Evolutionary conservation across 2,113 vertebrate genomes (phyloP).

Genomic region (Grus americana): DNA sequence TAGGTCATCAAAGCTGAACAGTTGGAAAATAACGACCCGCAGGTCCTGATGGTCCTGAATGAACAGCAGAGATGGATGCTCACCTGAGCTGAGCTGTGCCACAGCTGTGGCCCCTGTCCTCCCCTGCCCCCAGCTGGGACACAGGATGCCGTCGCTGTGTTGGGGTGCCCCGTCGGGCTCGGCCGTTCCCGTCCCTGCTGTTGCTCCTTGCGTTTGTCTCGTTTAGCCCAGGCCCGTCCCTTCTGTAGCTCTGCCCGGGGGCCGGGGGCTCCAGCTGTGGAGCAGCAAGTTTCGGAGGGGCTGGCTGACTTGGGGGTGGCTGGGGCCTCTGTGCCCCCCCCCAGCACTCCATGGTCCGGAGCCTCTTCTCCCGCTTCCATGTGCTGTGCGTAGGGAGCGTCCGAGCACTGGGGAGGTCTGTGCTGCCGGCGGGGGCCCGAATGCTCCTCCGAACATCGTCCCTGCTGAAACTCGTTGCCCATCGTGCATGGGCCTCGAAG

Average conservation of each 20-base stretch:
- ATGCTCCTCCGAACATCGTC: not conserved
- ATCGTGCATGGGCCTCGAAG: not conserved
- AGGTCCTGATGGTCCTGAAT: not conserved
- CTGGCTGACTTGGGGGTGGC: not conserved
- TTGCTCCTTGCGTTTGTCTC: not conserved
- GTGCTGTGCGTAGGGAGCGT: accelerated
- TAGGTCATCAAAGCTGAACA: not conserved
- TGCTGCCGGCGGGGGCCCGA: accelerated
- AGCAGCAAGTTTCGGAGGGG: not conserved
- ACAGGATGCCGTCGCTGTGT: accelerated
- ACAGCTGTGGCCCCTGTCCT: accelerated
- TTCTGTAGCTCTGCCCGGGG: accelerated
- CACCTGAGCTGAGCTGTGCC: not conserved
- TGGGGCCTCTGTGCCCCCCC: accelerated
- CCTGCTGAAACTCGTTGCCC: not conserved
- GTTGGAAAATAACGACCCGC: accelerated
- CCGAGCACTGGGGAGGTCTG: not conserved
- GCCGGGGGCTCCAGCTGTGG: accelerated
- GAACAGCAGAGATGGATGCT: not conserved
- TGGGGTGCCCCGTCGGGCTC: not conserved
- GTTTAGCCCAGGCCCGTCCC: accelerated
- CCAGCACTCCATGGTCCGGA: accelerated
- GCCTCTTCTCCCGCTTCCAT: accelerated
- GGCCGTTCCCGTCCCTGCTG: accelerated
- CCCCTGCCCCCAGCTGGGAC: not conserved